phyloP scores from a whole-genome alignment of 1,140 invertebrate genomes.

The Achatina immaculata region DNA sequence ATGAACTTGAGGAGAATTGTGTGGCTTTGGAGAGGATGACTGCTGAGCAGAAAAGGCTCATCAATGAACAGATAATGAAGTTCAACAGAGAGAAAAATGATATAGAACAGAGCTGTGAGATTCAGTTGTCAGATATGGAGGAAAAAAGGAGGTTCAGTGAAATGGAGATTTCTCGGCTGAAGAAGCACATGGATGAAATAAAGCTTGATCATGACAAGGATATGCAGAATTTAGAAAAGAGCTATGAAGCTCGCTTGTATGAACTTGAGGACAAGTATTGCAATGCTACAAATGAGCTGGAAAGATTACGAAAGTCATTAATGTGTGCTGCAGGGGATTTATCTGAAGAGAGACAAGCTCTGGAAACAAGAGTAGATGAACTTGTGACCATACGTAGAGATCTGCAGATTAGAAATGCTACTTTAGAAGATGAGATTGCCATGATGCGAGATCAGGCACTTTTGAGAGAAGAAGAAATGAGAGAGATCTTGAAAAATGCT shows the following conservation, averaged over 20 bases:
- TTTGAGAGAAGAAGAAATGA: slow-evolving; percentile 30
- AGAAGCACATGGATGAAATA: slow-evolving; percentile 52
- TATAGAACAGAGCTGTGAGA: slow-evolving; percentile 41
- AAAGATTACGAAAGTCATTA: slow-evolving; percentile 33
- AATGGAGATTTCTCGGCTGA: slow-evolving; percentile 47
- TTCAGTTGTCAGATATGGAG: slow-evolving; percentile 48
- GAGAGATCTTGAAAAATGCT: slow-evolving; percentile 8
- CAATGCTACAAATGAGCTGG: slow-evolving; percentile 31
- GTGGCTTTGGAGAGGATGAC: slow-evolving; percentile 33
- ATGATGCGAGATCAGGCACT: background rate
- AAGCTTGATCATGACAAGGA: slow-evolving; percentile 46
- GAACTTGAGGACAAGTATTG: slow-evolving; percentile 48
- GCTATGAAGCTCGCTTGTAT: slow-evolving; percentile 45
- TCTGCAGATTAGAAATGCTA: background rate
- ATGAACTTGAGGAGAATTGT: slow-evolving; percentile 43
- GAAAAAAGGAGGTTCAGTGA: slow-evolving; percentile 45
- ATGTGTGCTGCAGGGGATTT: slow-evolving; percentile 32
- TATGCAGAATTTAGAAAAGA: slow-evolving; percentile 37
- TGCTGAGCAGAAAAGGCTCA: slow-evolving; percentile 30
- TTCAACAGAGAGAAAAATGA: slow-evolving; percentile 42
- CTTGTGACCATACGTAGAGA: slow-evolving; percentile 30
- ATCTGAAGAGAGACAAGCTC: slow-evolving; percentile 26
- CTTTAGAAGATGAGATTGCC: slow-evolving; percentile 26
- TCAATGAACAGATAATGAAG: slow-evolving; percentile 30
- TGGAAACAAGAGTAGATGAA: slow-evolving; percentile 40